Conservation (phyloP, 2,113 vertebrate genomes). For the Lepisosteus oculatus region DNA sequence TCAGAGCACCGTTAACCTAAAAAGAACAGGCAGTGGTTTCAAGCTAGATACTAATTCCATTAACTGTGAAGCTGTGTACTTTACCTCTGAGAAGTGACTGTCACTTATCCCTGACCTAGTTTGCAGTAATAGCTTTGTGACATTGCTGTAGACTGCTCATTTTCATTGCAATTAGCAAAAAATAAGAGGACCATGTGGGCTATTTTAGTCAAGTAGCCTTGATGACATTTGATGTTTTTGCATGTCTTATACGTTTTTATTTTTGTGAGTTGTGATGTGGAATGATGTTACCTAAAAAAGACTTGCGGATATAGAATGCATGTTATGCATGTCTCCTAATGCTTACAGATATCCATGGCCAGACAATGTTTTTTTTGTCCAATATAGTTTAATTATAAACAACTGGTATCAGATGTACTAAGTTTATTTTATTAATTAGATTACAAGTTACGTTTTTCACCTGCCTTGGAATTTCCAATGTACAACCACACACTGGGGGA, state of each 20-base stretch:
- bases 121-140: neutral
- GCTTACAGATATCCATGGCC: too few relatives aligned
- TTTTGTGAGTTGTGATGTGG: neutral
- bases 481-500: too few relatives aligned
- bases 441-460: too few relatives aligned
- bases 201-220: neutral
- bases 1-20: constrained; percentile 2
- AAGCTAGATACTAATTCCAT: neutral
- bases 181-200: neutral
- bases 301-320: too few relatives aligned
- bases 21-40: constrained; percentile 2
- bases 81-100: constrained; percentile 5
- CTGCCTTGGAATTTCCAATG: too few relatives aligned
- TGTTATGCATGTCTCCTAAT: too few relatives aligned
- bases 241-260: neutral
- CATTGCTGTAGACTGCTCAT: constrained; percentile 30
- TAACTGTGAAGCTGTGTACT: neutral
- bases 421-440: too few relatives aligned
- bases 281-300: too few relatives aligned
- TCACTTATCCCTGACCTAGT: constrained; percentile 9
- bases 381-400: too few relatives aligned
- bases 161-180: constrained; percentile 16
- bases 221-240: neutral
- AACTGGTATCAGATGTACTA: too few relatives aligned
- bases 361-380: too few relatives aligned